These are phyloP conservation scores for Puntigrus tetrazona DNA, from an alignment of 2,113 vertebrate species.

Conservation along the genomic window DNA sequence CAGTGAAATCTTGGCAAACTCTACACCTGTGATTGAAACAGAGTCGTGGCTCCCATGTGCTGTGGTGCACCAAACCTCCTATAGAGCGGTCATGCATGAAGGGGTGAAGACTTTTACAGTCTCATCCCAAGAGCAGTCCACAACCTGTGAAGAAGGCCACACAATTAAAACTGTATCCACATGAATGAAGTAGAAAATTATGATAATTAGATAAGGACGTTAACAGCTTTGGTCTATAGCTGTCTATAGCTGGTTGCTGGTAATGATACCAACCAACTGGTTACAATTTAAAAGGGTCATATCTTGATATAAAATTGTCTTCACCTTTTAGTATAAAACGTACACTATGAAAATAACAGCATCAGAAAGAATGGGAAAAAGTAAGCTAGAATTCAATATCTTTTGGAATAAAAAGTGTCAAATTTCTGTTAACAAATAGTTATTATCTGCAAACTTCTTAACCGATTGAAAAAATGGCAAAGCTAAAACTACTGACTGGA, in stretches of 20 bases:
- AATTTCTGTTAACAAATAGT: too few relatives aligned
- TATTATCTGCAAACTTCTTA: not conserved
- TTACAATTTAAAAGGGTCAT: not conserved
- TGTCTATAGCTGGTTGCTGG: not conserved
- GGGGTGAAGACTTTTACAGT: slow-evolving; percentile 92
- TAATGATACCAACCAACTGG: not conserved
- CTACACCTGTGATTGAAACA: slow-evolving; percentile 29
- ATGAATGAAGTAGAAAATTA: not conserved
- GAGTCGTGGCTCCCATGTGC: not conserved
- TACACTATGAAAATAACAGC: not conserved
- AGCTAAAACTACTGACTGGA: not conserved
- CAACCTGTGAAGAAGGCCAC: slow-evolving; percentile 79
- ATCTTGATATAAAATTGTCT: not conserved
- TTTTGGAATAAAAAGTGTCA: not conserved
- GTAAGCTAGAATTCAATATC: not conserved
- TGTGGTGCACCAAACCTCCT: slow-evolving; percentile 46
- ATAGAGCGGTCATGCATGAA: slow-evolving; percentile 74
- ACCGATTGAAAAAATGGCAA: not conserved
- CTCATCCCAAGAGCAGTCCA: slow-evolving; percentile 97
- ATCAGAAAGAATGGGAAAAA: not conserved
- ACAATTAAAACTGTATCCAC: not conserved
- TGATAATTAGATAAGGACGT: not conserved
- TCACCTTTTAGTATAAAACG: not conserved
- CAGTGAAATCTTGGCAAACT: slow-evolving; percentile 41
- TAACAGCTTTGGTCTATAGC: not conserved